Evolutionary conservation across 2,888 invertebrate species (phyloP).

Genomic region (Heliconius ethilla): DNA sequence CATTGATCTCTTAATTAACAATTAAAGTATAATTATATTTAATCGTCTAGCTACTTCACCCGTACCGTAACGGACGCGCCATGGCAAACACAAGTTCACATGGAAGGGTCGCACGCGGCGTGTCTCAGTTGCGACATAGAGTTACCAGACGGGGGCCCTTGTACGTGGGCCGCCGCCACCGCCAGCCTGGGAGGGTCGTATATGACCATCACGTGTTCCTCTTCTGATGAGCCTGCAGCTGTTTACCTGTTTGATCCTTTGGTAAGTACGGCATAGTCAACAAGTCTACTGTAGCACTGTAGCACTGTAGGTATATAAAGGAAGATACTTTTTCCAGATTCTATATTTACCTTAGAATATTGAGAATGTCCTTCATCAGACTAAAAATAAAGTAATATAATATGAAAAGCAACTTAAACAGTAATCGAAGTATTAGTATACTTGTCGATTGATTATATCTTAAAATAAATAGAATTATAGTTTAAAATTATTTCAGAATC

Average conservation of each 20-base stretch:
- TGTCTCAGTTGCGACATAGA: slow-evolving; percentile 87
- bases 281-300: too few species aligned
- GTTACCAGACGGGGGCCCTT: slow-evolving; percentile 82
- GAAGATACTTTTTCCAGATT: too few species aligned
- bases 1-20: background rate
- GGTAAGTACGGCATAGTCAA: slow-evolving; percentile 51
- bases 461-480: too few species aligned
- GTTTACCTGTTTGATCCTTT: slow-evolving; percentile 77
- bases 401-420: too few species aligned
- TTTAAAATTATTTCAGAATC: slow-evolving; percentile 47
- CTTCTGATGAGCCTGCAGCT: slow-evolving; percentile 84
- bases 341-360: too few species aligned
- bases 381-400: too few species aligned
- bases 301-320: too few species aligned
- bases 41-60: slow-evolving; percentile 85
- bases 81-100: slow-evolving; percentile 86
- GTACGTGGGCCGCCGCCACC: slow-evolving; percentile 83
- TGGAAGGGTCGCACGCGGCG: slow-evolving; percentile 71
- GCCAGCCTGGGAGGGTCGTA: slow-evolving; percentile 85
- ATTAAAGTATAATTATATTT: background rate
- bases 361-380: too few species aligned
- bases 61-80: slow-evolving; percentile 85
- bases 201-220: slow-evolving; percentile 87
- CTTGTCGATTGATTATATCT: too few species aligned
- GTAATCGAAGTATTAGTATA: too few species aligned